A percentile compares a stretch with the other conserved stretches of the same genome.
Conservation (phyloP, 2,888 invertebrate genomes). For the Reticulitermes lucifugus region DNA sequence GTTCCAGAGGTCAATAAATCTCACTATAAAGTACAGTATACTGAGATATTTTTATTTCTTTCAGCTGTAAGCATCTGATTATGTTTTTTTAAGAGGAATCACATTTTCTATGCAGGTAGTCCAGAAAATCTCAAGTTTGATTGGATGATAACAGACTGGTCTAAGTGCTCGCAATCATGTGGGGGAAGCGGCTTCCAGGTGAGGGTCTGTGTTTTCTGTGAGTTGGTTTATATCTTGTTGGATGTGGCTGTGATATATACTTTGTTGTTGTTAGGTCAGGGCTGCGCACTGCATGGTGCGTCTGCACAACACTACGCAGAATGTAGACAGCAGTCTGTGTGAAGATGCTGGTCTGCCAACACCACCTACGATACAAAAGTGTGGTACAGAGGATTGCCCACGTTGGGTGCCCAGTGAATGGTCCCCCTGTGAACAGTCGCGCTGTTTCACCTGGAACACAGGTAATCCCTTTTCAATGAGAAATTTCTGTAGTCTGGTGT, state of each 20-base stretch:
- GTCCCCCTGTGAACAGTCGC: slow-evolving; percentile 77
- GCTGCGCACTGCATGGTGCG: slow-evolving; percentile 79
- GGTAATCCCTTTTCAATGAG: slow-evolving; percentile 61
- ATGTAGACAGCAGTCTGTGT: slow-evolving; percentile 75
- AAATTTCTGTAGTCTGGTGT: no score
- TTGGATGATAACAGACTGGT: slow-evolving; percentile 89
- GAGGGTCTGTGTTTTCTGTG: slow-evolving; percentile 44
- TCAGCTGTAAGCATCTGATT: no score
- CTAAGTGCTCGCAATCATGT: slow-evolving; percentile 85
- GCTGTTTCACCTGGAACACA: slow-evolving; percentile 81
- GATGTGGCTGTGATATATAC: no score
- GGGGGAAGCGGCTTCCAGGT: slow-evolving; percentile 78
- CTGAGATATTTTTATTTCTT: no score
- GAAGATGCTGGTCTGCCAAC: slow-evolving; percentile 76
- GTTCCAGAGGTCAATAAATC: no score
- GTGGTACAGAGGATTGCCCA: slow-evolving; percentile 78
- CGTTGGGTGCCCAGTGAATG: slow-evolving; percentile 78
- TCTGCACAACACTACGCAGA: slow-evolving; percentile 68
- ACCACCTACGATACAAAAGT: slow-evolving; percentile 73
- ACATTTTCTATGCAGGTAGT: slow-evolving; percentile 56
- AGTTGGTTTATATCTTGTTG: no score
- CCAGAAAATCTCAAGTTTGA: slow-evolving; percentile 72
- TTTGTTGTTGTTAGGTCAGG: slow-evolving; percentile 68
- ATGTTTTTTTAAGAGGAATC: no score
- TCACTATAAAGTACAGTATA: no score